A percentile compares a stretch with the other conserved stretches of the same genome.
phyloP scores from a whole-genome alignment of 1,140 invertebrate genomes.

The Liolophura sinensis region DNA sequence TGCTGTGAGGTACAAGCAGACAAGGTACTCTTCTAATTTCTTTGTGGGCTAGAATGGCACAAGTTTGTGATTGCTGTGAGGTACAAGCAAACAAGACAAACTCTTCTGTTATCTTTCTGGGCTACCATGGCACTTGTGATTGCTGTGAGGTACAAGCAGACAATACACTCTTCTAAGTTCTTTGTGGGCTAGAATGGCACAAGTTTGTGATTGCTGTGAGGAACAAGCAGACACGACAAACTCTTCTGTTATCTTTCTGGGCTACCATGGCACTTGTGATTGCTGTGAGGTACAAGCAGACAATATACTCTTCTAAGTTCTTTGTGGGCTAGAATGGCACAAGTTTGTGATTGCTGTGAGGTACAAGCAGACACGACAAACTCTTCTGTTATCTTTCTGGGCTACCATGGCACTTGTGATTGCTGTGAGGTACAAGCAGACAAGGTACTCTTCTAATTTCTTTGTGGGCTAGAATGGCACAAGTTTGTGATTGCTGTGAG shows the following conservation, averaged over 20 bases:
- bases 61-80: background rate
- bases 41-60: too few relatives aligned
- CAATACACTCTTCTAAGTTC: background rate
- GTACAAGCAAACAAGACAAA: background rate
- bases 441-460: too few relatives aligned
- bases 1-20: slow-evolving; percentile 31
- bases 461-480: too few relatives aligned
- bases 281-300: background rate
- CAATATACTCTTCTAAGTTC: background rate
- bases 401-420: slow-evolving; percentile 49
- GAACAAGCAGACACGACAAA: background rate
- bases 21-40: too few relatives aligned
- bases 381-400: slow-evolving; percentile 38
- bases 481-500: background rate
- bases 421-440: slow-evolving; percentile 31
- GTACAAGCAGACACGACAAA: too few relatives aligned
- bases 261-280: too few relatives aligned
- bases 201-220: background rate
- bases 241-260: too few relatives aligned
- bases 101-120: too few relatives aligned
- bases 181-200: background rate
- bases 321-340: background rate
- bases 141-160: slow-evolving; percentile 1
- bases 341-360: background rate
- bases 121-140: background rate